Evolutionary conservation across 2,888 invertebrate genomes (phyloP).

Genomic region (Carabus problematicus): DNA sequence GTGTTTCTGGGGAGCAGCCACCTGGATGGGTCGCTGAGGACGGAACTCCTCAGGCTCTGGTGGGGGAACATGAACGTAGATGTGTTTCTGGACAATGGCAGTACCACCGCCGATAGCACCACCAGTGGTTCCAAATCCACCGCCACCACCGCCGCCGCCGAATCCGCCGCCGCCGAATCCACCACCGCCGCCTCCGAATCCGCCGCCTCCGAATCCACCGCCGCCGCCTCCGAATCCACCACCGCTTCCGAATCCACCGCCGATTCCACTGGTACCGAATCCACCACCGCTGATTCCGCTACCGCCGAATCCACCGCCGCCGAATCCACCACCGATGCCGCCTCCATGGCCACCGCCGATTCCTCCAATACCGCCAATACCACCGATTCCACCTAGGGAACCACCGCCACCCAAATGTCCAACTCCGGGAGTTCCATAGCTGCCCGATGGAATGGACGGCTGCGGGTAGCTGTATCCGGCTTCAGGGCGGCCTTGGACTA

Average conservation of each 20-base stretch:
- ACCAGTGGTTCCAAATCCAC: slow-evolving; percentile 54
- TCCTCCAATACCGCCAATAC: slow-evolving; percentile 53
- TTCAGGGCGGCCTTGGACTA: slow-evolving; percentile 68
- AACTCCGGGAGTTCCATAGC: slow-evolving; percentile 51
- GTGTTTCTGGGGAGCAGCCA: slow-evolving; percentile 80
- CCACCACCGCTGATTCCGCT: slow-evolving; percentile 50
- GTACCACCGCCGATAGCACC: slow-evolving; percentile 57
- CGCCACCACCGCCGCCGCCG: slow-evolving; percentile 46
- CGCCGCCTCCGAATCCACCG: slow-evolving; percentile 43
- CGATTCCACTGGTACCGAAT: slow-evolving; percentile 44
- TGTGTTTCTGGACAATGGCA: slow-evolving; percentile 79
- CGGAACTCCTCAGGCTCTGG: slow-evolving; percentile 78
- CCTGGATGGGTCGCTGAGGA: slow-evolving; percentile 67
- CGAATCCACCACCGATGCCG: slow-evolving; percentile 51
- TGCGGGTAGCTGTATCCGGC: slow-evolving; percentile 66
- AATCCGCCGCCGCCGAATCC: slow-evolving; percentile 48
- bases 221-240: slow-evolving; percentile 45
- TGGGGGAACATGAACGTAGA: slow-evolving; percentile 87
- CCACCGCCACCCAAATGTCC: slow-evolving; percentile 42
- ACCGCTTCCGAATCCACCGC: slow-evolving; percentile 45
- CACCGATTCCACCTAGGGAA: slow-evolving; percentile 60
- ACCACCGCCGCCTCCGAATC: slow-evolving; percentile 47
- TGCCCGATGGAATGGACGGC: slow-evolving; percentile 50
- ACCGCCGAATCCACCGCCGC: slow-evolving; percentile 47
- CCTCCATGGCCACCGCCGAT: slow-evolving; percentile 54